Evolutionary conservation across 2,113 vertebrate genomes (phyloP).

Genomic region (Regulus satrapa): DNA sequence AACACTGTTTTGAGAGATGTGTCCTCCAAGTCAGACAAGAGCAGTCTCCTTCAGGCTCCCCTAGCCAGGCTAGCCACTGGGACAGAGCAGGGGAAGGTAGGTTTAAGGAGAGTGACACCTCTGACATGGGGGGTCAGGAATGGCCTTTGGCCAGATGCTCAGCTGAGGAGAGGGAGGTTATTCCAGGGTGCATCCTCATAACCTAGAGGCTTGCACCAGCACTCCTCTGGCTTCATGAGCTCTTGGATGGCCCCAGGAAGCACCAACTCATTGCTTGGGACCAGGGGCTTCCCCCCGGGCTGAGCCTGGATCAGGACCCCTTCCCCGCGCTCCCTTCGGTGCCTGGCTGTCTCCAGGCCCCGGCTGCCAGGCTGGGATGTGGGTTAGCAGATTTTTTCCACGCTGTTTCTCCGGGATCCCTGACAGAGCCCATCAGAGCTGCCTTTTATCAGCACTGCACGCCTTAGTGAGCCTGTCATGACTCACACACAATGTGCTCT

Average conservation of each 20-base stretch:
- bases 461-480: conserved; percentile 86
- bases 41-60: neutral
- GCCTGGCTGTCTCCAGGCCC: conserved; percentile 1
- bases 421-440: conserved; percentile 75
- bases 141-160: neutral
- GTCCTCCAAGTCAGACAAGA: neutral
- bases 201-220: neutral
- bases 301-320: neutral
- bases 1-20: neutral
- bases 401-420: conserved; percentile 57
- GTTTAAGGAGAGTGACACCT: neutral
- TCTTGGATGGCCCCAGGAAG: neutral
- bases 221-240: neutral
- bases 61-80: fast-evolving
- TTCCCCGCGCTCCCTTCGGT: neutral
- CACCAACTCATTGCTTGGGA: neutral
- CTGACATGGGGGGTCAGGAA: neutral
- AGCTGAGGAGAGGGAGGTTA: neutral
- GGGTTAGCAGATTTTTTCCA: conserved; percentile 60
- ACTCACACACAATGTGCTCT: conserved; percentile 83
- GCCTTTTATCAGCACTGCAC: conserved; percentile 80
- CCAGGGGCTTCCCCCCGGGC: neutral
- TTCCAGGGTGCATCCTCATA: neutral
- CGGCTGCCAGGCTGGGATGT: conserved; percentile 27
- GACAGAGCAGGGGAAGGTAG: neutral